Evolutionary conservation across 2,888 invertebrate species (phyloP).

Genomic region (Scrobipalpa atriplicella): DNA sequence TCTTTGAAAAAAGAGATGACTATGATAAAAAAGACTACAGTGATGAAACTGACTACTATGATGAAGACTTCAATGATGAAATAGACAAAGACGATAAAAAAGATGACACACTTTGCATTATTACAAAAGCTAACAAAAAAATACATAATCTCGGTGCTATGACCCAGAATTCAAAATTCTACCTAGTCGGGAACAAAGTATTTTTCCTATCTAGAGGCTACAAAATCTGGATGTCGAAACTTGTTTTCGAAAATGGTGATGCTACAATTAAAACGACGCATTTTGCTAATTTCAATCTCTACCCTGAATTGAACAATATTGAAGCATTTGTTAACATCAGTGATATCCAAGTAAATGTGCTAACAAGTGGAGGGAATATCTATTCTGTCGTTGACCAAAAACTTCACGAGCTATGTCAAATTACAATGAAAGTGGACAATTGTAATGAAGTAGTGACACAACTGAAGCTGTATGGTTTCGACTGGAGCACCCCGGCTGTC

Average conservation of each 20-base stretch:
- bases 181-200: background rate
- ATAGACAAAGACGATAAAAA: too few species aligned
- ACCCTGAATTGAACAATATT: background rate
- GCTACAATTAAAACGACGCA: background rate
- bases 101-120: background rate
- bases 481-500: background rate
- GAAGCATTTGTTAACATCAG: background rate
- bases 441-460: background rate
- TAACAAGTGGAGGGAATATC: background rate
- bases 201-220: background rate
- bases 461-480: background rate
- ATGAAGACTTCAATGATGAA: too few species aligned
- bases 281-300: background rate
- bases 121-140: background rate
- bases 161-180: background rate
- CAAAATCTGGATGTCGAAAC: background rate
- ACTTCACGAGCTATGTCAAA: background rate
- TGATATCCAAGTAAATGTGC: background rate
- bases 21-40: too few species aligned
- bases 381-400: background rate
- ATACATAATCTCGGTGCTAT: background rate
- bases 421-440: background rate
- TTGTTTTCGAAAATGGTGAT: background rate
- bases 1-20: too few species aligned
- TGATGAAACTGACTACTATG: too few species aligned